Percentiles rank a stretch among this genome's conserved stretches.
phyloP scores from a whole-genome alignment of 2,888 invertebrate species.

The Sthenelais limicola region DNA sequence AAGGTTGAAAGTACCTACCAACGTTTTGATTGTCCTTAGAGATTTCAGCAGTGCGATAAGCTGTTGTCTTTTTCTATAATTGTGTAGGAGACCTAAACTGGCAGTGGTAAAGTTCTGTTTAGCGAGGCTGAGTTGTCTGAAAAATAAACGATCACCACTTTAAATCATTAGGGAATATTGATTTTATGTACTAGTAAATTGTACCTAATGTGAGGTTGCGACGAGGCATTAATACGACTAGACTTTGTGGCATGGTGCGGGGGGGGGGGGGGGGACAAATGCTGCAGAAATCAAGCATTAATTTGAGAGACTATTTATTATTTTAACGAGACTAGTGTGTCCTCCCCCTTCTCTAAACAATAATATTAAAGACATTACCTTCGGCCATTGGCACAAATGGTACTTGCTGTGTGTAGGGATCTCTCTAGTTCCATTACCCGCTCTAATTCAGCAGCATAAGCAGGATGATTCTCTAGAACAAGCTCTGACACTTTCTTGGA shows the following conservation, averaged over 20 bases:
- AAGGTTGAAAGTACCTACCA: constrained; percentile 75
- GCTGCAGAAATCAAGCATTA: no score
- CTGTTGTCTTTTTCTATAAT: constrained; percentile 90
- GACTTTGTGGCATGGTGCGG: no score
- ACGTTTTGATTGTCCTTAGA: constrained; percentile 84
- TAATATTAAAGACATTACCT: constrained; percentile 57
- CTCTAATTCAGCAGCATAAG: constrained; percentile 88
- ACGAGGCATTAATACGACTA: no score
- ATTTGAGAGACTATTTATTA: no score
- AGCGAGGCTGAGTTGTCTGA: constrained; percentile 79
- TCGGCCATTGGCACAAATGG: constrained; percentile 68
- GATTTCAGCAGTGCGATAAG: constrained; percentile 85
- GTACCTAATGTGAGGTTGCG: no score
- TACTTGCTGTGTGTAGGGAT: constrained; percentile 65
- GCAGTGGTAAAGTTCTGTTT: constrained; percentile 87
- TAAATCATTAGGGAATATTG: no score
- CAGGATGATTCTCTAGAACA: constrained; percentile 91
- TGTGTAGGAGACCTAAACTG: constrained; percentile 90
- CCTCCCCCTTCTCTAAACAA: no score
- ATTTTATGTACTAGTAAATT: no score
- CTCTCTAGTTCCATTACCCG: constrained; percentile 74
- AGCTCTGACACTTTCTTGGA: constrained; percentile 94
- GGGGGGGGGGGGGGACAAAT: no score
- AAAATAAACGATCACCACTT: no score
- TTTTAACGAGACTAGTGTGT: no score